Base-by-base conservation (phyloP, 2,113 vertebrate genomes). In the Rousettus leschenaultii region DNA sequence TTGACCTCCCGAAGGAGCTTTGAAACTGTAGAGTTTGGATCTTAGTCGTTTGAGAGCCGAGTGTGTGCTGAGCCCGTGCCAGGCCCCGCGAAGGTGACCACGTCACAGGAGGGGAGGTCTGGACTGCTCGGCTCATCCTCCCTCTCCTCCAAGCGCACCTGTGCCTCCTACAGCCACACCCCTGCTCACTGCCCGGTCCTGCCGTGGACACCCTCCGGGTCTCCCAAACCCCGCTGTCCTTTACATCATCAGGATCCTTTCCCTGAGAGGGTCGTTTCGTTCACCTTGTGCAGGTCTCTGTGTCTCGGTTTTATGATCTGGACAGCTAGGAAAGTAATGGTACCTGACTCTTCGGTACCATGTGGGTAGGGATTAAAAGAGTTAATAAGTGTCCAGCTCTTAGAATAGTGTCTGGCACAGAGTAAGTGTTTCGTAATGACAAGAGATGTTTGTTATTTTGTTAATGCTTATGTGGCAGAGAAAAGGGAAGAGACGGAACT, bases 131-230 rank as follows among this genome's bases (percentile, higher is more conserved):
- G 59, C 15, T 43, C 21, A 11, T 57, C 26, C 28, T 12, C 15
- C 26, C 10, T 11, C 21, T 68, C 40, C 71, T n/a, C 21, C 45
- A 24, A 61, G 35, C 7, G 40, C 10, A 3, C 15, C n/a, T 14
- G 16, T 74, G 38, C 7, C 8, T 68, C 10, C 4, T 14, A 0
- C 10, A 22, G 11, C 21, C 22, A 11, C 8, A 1, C 0, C 2
- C 3, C 24, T 22, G 2, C 28, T 45, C 19, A 3, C 2, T 3
- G 21, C 26, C 19, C 45, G 57, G 55, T 1, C 3, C 43, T 33
- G 30, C 26, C 30, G 51, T 61, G 7, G 9, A 12, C 73, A 8
- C 6, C 57, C 26, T 75, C 22, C 13, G 43, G 21, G 22, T 51
- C 38, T 89, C 43, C 9, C n/a, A 45, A 59, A 57, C 26, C n/a